phyloP scores from a whole-genome alignment of 2,888 invertebrate species.

The Thecocarcelia acutangulata region DNA sequence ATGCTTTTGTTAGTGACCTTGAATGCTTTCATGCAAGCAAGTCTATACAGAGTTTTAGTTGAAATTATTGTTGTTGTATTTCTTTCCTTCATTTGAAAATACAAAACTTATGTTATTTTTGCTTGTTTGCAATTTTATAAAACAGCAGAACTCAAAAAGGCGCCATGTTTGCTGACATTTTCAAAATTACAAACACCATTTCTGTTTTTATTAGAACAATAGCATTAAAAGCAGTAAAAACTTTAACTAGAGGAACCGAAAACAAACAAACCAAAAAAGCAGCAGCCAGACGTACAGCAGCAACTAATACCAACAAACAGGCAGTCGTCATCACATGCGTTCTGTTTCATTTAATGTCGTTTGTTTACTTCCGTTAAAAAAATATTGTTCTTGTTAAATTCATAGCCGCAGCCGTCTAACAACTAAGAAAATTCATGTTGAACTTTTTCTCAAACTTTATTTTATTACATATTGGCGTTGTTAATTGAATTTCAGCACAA shows the following conservation, averaged over 20 bases:
- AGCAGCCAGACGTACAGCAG: constrained; percentile 4
- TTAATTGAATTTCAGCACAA: too few species aligned
- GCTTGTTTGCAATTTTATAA: constrained; percentile 23
- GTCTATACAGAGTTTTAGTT: constrained; percentile 40
- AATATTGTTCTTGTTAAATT: neutral
- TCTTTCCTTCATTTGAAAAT: constrained; percentile 38
- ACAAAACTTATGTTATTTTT: neutral
- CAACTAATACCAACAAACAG: constrained; percentile 1
- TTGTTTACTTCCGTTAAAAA: constrained; percentile 55
- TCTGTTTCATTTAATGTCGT: constrained; percentile 58
- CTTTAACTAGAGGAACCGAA: constrained; percentile 15
- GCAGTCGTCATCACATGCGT: neutral
- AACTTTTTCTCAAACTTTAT: too few species aligned
- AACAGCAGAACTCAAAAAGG: constrained; percentile 44
- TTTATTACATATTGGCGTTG: too few species aligned
- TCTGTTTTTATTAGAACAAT: constrained; percentile 49
- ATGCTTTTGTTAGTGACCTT: constrained; percentile 59
- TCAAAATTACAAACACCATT: constrained; percentile 57
- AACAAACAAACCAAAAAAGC: constrained; percentile 1
- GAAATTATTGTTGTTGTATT: constrained; percentile 10
- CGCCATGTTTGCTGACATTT: constrained; percentile 67
- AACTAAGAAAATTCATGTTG: too few species aligned
- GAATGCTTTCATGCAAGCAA: constrained; percentile 64
- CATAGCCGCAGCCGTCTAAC: too few species aligned
- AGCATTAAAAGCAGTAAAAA: constrained; percentile 40